phyloP scores from a whole-genome alignment of 2,113 vertebrate genomes.

The Corythaeola cristata region DNA sequence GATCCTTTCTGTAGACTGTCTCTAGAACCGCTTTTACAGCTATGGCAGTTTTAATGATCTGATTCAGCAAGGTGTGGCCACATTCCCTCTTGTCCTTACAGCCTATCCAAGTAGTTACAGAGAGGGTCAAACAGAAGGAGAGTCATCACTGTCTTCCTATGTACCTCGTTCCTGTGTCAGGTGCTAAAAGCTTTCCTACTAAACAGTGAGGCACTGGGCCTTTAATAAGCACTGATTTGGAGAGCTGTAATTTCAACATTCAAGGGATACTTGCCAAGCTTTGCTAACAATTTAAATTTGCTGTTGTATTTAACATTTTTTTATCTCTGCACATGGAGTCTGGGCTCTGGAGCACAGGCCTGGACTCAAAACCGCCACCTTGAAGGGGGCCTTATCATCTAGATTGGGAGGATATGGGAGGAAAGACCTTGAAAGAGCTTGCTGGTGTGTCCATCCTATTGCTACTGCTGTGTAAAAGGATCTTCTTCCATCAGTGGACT shows the following conservation, averaged over 20 bases:
- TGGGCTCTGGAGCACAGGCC: neutral
- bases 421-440: neutral
- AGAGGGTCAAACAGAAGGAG: neutral
- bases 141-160: neutral
- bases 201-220: neutral
- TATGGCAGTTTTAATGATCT: neutral
- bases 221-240: neutral
- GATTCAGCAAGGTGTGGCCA: neutral
- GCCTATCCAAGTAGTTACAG: neutral
- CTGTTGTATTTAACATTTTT: neutral
- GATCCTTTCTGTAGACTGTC: neutral
- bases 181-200: neutral
- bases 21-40: neutral
- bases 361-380: neutral
- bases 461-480: neutral
- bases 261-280: neutral
- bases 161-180: neutral
- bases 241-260: neutral
- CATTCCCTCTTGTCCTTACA: neutral
- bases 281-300: neutral
- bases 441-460: neutral
- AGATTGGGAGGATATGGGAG: neutral
- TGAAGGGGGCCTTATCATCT: neutral
- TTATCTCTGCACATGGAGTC: neutral
- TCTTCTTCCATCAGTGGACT: neutral